phyloP scores from a whole-genome alignment of 2,888 invertebrate species.

The Limnephilus marmoratus region DNA sequence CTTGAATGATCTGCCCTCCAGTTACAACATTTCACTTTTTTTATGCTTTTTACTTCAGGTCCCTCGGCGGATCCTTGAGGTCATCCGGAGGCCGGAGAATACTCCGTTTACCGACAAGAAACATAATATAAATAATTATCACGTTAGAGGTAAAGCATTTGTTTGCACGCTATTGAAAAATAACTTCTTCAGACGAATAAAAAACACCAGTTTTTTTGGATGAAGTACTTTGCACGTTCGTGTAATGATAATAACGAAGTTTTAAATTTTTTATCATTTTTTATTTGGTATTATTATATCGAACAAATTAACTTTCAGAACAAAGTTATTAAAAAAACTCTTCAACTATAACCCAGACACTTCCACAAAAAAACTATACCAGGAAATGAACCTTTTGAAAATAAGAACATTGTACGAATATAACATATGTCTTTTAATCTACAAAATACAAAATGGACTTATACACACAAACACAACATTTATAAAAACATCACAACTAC shows the following conservation, averaged over 20 bases:
- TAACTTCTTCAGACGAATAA: background rate
- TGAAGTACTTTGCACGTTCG: background rate
- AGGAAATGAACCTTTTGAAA: too few species aligned
- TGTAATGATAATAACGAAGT: background rate
- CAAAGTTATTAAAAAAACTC: too few species aligned
- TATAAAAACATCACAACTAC: too few species aligned
- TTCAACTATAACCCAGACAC: too few species aligned
- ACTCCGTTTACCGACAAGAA: background rate
- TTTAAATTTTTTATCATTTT: background rate
- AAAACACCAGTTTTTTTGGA: background rate
- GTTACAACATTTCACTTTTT: slow-evolving; percentile 43
- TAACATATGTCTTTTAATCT: too few species aligned
- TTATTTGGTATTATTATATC: background rate
- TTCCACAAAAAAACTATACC: too few species aligned
- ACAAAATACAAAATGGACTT: too few species aligned
- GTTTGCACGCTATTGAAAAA: slow-evolving; percentile 19
- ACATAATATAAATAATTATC: slow-evolving; percentile 34
- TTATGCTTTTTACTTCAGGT: slow-evolving; percentile 33
- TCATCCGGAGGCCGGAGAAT: background rate
- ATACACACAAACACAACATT: too few species aligned
- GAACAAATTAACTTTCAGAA: too few species aligned
- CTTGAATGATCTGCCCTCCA: slow-evolving; percentile 27
- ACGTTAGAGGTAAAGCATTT: slow-evolving; percentile 27
- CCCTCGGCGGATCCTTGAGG: slow-evolving; percentile 27
- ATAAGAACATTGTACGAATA: too few species aligned